Percentiles rank a stretch among this genome's conserved stretches.
Evolutionary conservation across 2,888 invertebrate species (phyloP).

Genomic region (Agonopterix heracliana): DNA sequence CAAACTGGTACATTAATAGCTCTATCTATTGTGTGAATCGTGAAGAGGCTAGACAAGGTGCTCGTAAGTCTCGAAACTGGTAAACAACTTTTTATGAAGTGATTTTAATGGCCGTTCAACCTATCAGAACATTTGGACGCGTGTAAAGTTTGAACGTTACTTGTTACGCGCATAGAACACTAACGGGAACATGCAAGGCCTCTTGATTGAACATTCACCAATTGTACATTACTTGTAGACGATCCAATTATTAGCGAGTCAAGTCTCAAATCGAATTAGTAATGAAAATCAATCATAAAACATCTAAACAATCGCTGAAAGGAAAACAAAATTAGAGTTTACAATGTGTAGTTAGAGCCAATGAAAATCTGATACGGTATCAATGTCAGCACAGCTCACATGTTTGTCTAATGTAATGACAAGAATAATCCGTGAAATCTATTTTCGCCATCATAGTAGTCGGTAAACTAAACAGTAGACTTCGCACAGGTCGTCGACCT

Average conservation of each 20-base stretch:
- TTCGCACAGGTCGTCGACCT: constrained; percentile 55
- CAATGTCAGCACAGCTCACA: constrained; percentile 1
- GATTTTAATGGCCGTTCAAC: constrained; percentile 19
- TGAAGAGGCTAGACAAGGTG: constrained; percentile 16
- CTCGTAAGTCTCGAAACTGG: constrained; percentile 8
- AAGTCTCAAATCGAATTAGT: no score
- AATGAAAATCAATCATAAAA: no score
- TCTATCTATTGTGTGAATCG: constrained; percentile 6
- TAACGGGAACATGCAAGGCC: constrained; percentile 1
- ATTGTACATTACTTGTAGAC: no score
- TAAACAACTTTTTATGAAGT: constrained; percentile 31
- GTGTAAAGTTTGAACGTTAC: constrained; percentile 4
- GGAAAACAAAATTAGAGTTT: no score
- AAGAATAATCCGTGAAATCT: constrained; percentile 19
- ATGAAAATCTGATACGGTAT: no score
- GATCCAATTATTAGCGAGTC: no score
- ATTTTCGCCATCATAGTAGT: constrained; percentile 35
- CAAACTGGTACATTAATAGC: constrained; percentile 2
- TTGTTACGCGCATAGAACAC: constrained; percentile 2
- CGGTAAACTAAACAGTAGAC: constrained; percentile 52
- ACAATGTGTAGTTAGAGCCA: no score
- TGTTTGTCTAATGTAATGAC: constrained; percentile 18
- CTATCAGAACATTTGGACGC: constrained; percentile 12
- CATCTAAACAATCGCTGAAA: no score
- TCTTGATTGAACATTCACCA: background rate